These are phyloP conservation scores for Schizopygopsis malacanthus DNA, from an alignment of 2,797 vertebrate species.

Conservation along the genomic window DNA sequence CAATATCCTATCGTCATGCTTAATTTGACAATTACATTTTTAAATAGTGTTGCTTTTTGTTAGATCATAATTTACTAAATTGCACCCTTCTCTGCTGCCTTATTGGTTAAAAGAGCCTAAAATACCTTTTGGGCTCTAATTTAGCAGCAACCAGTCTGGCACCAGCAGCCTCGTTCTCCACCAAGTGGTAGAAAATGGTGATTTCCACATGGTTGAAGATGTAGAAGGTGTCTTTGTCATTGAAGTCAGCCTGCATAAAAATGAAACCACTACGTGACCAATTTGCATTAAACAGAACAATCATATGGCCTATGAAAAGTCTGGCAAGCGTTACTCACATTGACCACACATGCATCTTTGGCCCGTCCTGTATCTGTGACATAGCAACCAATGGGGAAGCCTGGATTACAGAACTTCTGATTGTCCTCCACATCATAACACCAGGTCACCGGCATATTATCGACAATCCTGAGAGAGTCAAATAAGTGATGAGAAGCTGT, in stretches of 20 bases:
- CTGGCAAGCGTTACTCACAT: slow-evolving; percentile 74
- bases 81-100: no score
- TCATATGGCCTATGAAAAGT: not conserved
- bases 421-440: slow-evolving; percentile 92
- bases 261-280: not conserved
- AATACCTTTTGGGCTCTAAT: slow-evolving; percentile 93
- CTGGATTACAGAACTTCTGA: slow-evolving; percentile 93
- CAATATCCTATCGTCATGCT: not conserved
- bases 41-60: not conserved
- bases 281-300: not conserved
- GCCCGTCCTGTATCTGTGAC: slow-evolving; percentile 85
- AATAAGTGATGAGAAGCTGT: not conserved
- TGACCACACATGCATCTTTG: slow-evolving; percentile 94
- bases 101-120: not conserved
- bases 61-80: slow-evolving; percentile 7
- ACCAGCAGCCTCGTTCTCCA: slow-evolving; percentile 86
- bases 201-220: slow-evolving; percentile 97
- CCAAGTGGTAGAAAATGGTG: slow-evolving; percentile 88
- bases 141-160: slow-evolving; percentile 92
- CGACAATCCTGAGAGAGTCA: slow-evolving; percentile 84
- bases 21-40: not conserved
- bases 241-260: slow-evolving; percentile 84
- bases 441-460: slow-evolving; percentile 97
- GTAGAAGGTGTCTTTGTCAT: slow-evolving; percentile 90
- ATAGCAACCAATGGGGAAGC: slow-evolving; percentile 92